These are phyloP conservation scores for Symphodus melops DNA, from an alignment of 2,113 vertebrate genomes.

Conservation along the genomic window DNA sequence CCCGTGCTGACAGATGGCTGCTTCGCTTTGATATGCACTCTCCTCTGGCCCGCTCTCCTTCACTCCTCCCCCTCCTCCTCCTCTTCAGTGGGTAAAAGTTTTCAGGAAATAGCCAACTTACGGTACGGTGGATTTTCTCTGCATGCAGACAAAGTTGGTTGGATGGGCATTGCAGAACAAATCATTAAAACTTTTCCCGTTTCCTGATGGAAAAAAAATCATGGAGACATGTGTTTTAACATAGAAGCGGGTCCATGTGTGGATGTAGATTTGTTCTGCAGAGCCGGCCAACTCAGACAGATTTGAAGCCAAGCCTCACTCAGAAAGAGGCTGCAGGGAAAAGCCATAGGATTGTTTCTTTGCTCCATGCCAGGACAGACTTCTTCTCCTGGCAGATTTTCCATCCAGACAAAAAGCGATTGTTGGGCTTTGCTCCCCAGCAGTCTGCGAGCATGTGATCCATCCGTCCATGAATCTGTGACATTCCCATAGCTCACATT, in stretches of 20 bases:
- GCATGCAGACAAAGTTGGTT: background rate
- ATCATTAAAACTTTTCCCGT: background rate
- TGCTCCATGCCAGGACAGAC: slow-evolving; percentile 39
- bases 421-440: slow-evolving; percentile 72
- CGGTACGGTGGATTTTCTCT: background rate
- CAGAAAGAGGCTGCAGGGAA: slow-evolving; percentile 21
- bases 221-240: slow-evolving; percentile 33
- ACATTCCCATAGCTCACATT: slow-evolving; percentile 77
- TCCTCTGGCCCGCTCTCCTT: slow-evolving; percentile 54
- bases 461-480: slow-evolving; percentile 70
- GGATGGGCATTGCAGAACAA: slow-evolving; percentile 2
- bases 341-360: slow-evolving; percentile 46
- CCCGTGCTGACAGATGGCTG: slow-evolving; percentile 91
- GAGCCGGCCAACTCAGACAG: slow-evolving; percentile 40
- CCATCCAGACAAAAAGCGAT: slow-evolving; percentile 85
- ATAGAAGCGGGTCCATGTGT: slow-evolving; percentile 15
- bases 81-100: slow-evolving; percentile 52
- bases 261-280: slow-evolving; percentile 24
- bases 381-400: slow-evolving; percentile 83
- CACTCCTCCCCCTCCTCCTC: background rate
- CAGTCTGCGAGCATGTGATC: slow-evolving; percentile 81
- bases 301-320: slow-evolving; percentile 39
- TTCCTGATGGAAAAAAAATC: slow-evolving; percentile 33
- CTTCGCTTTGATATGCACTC: slow-evolving; percentile 86
- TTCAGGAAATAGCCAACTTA: slow-evolving; percentile 38